Base-by-base conservation (phyloP, 2,888 invertebrate species). In the Phrixothrix hirtus region DNA sequence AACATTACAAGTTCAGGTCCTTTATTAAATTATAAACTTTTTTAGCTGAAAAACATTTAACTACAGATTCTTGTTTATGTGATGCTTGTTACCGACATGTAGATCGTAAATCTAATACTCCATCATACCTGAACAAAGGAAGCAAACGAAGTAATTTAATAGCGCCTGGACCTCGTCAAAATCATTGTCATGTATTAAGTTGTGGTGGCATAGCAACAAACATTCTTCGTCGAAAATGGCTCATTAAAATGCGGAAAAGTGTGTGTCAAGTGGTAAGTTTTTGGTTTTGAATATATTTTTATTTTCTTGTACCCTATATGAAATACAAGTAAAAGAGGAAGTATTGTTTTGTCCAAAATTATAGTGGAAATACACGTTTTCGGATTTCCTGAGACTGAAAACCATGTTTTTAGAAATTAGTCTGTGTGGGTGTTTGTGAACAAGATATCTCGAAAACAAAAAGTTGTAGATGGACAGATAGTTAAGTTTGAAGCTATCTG, bases 1-100 rank as follows among this genome's bases (percentile, higher is more conserved):
- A 39, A 26, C 9, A 15, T 34, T 43, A 17, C 9, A 41, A 15
- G 21, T 17, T 26, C 11, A 11, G 36, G 6, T 10, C 30, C 14
- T n/a, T 10, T 10, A 25, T 39, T 7, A n/a, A 17, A 17, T 12
- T 12, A 27, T 21, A 14, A 35, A 12, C 14, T 37, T 4, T 56
- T 73, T 17, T 66, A 88, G 87, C 86, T 62, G 92, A 91, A 68
- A 87, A 88, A 73, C 89, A 91, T 69, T 77, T 92, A 45, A 89
- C 89, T 0, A 84, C 87, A 55, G 91, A 92, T 74, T 91, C 90
- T 41, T 92, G 92, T 62, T 79, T 92, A 12, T 92, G 92, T 73
- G 91, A 92, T 74, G 91, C 92, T 6, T 92, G 92, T 70, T 92
- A 89, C 74, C 83, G 92, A 0, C 89, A 90, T 69, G 88, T 92